A percentile compares a stretch with the other conserved stretches of the same genome.
Evolutionary conservation across 1,140 invertebrate species (phyloP).

Genomic region (Drosophila trapezifrons): DNA sequence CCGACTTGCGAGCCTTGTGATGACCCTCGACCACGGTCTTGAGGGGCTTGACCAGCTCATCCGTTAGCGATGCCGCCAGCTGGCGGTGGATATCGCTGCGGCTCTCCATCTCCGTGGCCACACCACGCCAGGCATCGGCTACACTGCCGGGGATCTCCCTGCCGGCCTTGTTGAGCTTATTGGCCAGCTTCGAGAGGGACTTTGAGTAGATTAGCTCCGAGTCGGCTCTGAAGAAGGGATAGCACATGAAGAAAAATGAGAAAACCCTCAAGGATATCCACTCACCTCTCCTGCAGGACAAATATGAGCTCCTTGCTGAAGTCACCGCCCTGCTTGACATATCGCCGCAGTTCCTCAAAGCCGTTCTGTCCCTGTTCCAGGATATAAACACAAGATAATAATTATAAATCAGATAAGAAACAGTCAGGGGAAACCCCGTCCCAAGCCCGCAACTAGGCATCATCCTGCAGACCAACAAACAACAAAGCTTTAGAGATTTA

Average conservation of each 20-base stretch:
- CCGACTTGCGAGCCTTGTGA: conserved; percentile 90
- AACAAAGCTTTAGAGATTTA: not conserved
- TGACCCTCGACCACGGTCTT: conserved; percentile 89
- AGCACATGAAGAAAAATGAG: too few species aligned
- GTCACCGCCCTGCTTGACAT: conserved; percentile 96
- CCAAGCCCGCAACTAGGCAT: too few species aligned
- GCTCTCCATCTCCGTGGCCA: conserved; percentile 95
- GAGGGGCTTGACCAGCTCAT: conserved; percentile 95
- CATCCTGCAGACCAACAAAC: conserved; percentile 41
- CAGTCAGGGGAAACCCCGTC: not conserved
- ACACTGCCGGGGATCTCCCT: conserved; percentile 92
- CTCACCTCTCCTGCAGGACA: conserved; percentile 96
- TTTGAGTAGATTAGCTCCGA: conserved; percentile 95
- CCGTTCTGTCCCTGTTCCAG: conserved; percentile 92
- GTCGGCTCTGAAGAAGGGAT: conserved; percentile 88
- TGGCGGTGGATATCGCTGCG: conserved; percentile 94
- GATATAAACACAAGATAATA: not conserved
- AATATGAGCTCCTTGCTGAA: conserved; percentile 95
- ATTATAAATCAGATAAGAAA: not conserved
- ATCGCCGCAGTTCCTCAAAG: conserved; percentile 95
- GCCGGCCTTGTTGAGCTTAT: conserved; percentile 92
- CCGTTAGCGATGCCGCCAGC: conserved; percentile 90
- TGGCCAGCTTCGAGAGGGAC: conserved; percentile 93
- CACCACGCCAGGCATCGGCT: conserved; percentile 94
- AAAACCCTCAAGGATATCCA: too few species aligned